Percentiles rank a stretch among this genome's conserved stretches.
Evolutionary conservation across 2,797 vertebrate species (phyloP).

Genomic region (Cryptoblepharus egeriae): DNA sequence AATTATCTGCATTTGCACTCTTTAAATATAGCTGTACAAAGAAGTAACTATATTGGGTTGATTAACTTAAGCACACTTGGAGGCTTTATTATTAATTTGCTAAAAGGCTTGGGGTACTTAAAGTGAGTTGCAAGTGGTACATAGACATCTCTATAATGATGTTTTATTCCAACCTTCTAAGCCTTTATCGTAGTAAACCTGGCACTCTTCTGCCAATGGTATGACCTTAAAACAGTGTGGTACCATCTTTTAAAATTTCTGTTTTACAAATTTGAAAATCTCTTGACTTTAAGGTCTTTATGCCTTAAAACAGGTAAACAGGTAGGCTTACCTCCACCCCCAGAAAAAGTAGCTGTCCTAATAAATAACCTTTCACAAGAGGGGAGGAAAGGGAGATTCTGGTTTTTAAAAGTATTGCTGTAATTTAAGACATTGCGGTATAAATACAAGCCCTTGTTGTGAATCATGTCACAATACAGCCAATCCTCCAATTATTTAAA

Average conservation of each 20-base stretch:
- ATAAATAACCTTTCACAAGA: too few relatives aligned
- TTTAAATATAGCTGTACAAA: neutral
- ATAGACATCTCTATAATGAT: neutral
- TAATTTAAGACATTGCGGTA: too few relatives aligned
- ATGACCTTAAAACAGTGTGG: neutral
- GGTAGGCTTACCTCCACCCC: too few relatives aligned
- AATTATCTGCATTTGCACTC: neutral
- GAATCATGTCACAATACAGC: too few relatives aligned
- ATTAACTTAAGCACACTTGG: neutral
- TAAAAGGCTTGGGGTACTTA: neutral
- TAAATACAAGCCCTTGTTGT: too few relatives aligned
- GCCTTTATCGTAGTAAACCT: too few relatives aligned
- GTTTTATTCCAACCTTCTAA: neutral
- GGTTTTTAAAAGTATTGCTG: too few relatives aligned
- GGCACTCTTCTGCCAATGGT: neutral
- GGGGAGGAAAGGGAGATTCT: too few relatives aligned
- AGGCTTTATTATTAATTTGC: conserved; percentile 10
- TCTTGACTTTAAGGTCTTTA: neutral
- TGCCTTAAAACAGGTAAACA: neutral
- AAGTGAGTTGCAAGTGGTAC: neutral
- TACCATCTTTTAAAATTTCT: neutral
- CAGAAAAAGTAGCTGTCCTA: too few relatives aligned
- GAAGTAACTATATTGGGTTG: conserved; percentile 1
- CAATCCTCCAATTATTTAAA: too few relatives aligned
- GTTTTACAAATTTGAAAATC: neutral